Base-by-base conservation (phyloP, 2,888 invertebrate species). In the Pelosia muscerda region DNA sequence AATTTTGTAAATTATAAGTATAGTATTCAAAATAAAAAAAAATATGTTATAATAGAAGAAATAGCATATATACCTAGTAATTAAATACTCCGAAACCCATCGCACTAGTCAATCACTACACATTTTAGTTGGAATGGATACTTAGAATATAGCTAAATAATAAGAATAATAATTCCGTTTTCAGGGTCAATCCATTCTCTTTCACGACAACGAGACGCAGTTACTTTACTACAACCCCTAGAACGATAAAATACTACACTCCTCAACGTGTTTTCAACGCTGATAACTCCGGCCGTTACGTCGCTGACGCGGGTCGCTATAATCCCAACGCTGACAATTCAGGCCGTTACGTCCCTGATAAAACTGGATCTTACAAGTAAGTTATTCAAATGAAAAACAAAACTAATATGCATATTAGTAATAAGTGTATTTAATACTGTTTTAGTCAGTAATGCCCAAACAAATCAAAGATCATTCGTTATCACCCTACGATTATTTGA, bases 301-400 rank as follows among this genome's bases (percentile, higher is more conserved):
- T 63, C 1, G 78, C 74, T 56, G 73, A 68, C 64, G 64, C 74
- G 15, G 74, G 80, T 8, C 77, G 79, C 15, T 84, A 85, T 79
- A 75, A 84, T 69, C 76, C 88, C 5, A 67, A 77, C 62, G 75
- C 81, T 53, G 83, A 89, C 73, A 81, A 86, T 74, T 83, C 86
- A 59, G 84, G 85, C 31, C 82, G 78, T 56, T 90, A 90, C 81
- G 77, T 88, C 62, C 75, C 87, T n/a, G 89, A 89, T 77, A 84
- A 82, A 65, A 87, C 90, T 66, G 93, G 93, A 25, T 65, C 78
- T 65, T 93, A 93, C 87, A 88, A 92, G 93, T 93, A 82, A 85
- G 90, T 42, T 8, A 55, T 15, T 25, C 26, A 19, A 42, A 5
- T 42, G 19, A 6, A n/a, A n/a, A n/a, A 19, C 42, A 42, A 5